Evolutionary conservation across 1,140 invertebrate genomes (phyloP), one percentile per base, ranked within the genome.

Genomic region (Bombus ignitus): DNA sequence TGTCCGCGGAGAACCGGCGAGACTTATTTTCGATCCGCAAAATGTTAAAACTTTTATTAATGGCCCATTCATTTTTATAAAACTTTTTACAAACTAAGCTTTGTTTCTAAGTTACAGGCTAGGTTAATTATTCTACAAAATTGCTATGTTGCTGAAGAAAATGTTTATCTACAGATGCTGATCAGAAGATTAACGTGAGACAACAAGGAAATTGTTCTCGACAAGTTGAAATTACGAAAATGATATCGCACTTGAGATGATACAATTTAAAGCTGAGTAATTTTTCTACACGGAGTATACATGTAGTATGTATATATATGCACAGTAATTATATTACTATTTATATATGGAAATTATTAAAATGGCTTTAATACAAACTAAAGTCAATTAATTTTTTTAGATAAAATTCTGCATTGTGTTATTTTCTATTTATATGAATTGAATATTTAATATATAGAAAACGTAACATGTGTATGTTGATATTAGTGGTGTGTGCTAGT

Each of bases 1-100:
- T 65, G 37, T 78, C 79, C 89, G 88, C 86, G 35, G 81, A 80
- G 84, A 35, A 81, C n/a, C 53, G 6, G 3, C 13, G 18, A 72
- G 59, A 74, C 44, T 73, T 85, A 81, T 74, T 85, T 85, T 81
- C 84, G 59, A 72, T 39, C 42, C 57, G 32, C 10, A 8, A 22
- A 39, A 73, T 35, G 39, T 25, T 80, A 4, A 62, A 85, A 85
- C 68, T 80, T 79, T 47, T 8, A n/a, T 25, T 9, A 6, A n/a
- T 12, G n/a, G 5, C 32, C 32, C 35, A 44, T 28, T 15, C 25
- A 25, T 28, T 79, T 57, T 66, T 28, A 1, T 42, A 37, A 35
- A 66, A n/a, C n/a, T 22, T 68, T 73, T 37, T 65, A n/a, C 42
- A 25, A 65, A 71, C 18, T 12, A 53, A 47, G 13, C 28, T 22